Base-by-base conservation (phyloP, 2,888 invertebrate genomes). In the Stenodera caucasica region DNA sequence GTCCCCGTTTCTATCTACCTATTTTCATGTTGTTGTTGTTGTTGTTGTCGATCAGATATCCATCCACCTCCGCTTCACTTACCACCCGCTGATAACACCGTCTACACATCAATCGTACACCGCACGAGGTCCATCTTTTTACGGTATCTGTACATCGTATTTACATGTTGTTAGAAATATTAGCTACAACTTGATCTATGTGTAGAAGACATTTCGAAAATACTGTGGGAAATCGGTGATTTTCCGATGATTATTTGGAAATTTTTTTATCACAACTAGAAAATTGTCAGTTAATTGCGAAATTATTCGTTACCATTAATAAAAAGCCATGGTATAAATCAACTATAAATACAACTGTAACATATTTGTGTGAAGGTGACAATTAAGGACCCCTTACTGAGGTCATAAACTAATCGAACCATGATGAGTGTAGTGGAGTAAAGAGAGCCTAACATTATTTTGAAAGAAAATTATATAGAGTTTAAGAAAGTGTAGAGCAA, bases 91-190 rank as follows among this genome's bases (percentile, higher is more conserved):
- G 72, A 61, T 72, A 65, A 66, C 69, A 70, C 57, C 69, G 67
- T 65, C 72, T 68, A 64, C 63, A 69, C 74, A 73, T 67, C 65
- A 67, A 69, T 71, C 67, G 67, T 67, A 64, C 70, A 67, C 71
- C 65, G 60, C 69, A 64, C 63, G 71, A 59, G 67, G 65, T 66
- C 71, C 54, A 61, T 58, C 54, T 56, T 53, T 68, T 63, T 62
- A 52, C 60, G 49, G 57, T 52, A 67, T 33, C 45, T 45, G 54
- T 60, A 65, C 70, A 70, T 45, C 62, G 65, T 66, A 69, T 70
- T 67, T 72, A 72, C 69, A 70, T 69, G 69, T 72, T 69, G 70
- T 72, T 65, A 60, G 61, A 67, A 70, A 67, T 65, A 45, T 32
- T 52, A 52, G 52, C 32, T 52, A 52, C 52, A 52, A 52, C 52